Conservation (phyloP, 2,113 vertebrate species). For the Scartelaos histophorus region DNA sequence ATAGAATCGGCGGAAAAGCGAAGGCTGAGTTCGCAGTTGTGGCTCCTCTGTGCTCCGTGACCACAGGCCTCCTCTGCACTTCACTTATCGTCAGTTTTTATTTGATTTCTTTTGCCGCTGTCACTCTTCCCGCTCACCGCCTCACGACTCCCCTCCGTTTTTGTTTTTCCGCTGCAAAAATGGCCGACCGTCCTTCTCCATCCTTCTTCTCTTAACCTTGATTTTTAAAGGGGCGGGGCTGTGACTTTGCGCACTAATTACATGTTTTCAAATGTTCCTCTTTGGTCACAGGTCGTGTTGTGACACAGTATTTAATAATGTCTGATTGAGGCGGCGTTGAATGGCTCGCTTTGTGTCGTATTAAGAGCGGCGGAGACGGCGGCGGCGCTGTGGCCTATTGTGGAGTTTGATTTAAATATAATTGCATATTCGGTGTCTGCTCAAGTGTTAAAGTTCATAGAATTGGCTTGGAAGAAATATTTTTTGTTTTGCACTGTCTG, state of each 20-base stretch:
- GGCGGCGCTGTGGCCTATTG: background rate
- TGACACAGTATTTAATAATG: background rate
- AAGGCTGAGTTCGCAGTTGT: conserved; percentile 12
- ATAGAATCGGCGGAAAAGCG: conserved; percentile 25
- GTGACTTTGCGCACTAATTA: background rate
- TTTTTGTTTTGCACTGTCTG: too few species aligned
- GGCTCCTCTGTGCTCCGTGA: conserved; percentile 43
- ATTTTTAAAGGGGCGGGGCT: conserved; percentile 36
- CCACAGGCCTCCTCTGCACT: conserved; percentile 54
- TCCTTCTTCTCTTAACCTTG: conserved; percentile 33
- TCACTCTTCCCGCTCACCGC: conserved; percentile 38
- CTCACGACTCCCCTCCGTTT: conserved; percentile 47
- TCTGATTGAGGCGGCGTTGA: background rate
- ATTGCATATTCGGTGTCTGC: background rate
- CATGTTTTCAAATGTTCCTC: background rate
- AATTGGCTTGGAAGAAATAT: too few species aligned
- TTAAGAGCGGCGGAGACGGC: background rate
- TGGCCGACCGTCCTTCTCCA: too few species aligned
- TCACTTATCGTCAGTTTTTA: conserved; percentile 57
- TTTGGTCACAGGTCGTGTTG: background rate
- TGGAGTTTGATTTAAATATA: background rate
- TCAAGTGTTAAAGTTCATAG: background rate
- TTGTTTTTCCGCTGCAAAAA: conserved; percentile 60
- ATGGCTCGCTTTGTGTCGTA: background rate
- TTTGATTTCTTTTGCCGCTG: conserved; percentile 57